A percentile compares a stretch with the other conserved stretches of the same genome.
Conservation (phyloP, 2,888 invertebrate species). For the Megamerina dolium region DNA sequence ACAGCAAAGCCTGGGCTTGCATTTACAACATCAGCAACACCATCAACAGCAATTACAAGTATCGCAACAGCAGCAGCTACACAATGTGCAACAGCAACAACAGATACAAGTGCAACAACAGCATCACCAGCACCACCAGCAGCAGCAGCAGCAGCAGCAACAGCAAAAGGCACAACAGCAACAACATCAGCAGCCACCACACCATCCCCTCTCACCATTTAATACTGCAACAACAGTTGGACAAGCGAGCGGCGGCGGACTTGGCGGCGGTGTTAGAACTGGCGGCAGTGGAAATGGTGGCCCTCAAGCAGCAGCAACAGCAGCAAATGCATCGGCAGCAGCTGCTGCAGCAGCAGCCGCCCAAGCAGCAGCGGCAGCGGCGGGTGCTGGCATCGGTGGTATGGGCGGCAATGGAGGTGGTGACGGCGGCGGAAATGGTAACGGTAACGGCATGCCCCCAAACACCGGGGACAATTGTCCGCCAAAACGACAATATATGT, state of each 20-base stretch:
- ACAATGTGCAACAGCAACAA: slow-evolving; percentile 37
- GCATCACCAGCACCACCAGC: slow-evolving; percentile 25
- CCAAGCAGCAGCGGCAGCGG: slow-evolving; percentile 32
- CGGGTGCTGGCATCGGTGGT: slow-evolving; percentile 37
- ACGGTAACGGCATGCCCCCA: slow-evolving; percentile 30
- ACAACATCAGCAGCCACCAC: slow-evolving; percentile 31
- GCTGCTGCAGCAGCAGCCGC: slow-evolving; percentile 24
- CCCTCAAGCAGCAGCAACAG: slow-evolving; percentile 24
- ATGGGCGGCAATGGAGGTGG: slow-evolving; percentile 25
- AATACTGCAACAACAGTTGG: slow-evolving; percentile 30
- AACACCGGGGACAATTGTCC: slow-evolving; percentile 44
- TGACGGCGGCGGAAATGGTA: slow-evolving; percentile 42
- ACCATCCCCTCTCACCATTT: too few relatives aligned
- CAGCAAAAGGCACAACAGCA: slow-evolving; percentile 18
- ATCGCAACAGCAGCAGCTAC: slow-evolving; percentile 24
- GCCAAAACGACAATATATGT: slow-evolving; percentile 76
- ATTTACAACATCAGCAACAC: slow-evolving; percentile 24
- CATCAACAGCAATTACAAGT: slow-evolving; percentile 30
- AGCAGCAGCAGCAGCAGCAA: slow-evolving; percentile 7
- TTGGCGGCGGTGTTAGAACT: slow-evolving; percentile 39
- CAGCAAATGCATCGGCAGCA: slow-evolving; percentile 17
- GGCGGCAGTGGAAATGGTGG: slow-evolving; percentile 43
- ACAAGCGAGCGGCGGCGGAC: slow-evolving; percentile 34
- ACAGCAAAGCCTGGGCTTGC: slow-evolving; percentile 47
- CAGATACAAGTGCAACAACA: slow-evolving; percentile 35